Conservation (phyloP, 2,797 vertebrate species). For the Pantherophis alleghaniensis region DNA sequence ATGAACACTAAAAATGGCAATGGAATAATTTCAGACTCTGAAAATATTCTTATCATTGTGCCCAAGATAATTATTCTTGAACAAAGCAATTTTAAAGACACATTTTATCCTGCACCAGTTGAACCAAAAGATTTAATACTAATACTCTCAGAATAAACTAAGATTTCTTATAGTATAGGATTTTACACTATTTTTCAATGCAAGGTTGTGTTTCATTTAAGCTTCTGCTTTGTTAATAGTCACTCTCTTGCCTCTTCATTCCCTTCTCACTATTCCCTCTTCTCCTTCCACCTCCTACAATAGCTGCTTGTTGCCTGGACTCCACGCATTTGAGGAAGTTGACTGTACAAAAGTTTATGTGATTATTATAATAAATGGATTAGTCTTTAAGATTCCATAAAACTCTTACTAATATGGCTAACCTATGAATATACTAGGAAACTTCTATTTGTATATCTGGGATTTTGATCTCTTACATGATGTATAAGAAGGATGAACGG, state of each 20-base stretch:
- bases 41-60: background rate
- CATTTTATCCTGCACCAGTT: background rate
- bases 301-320: background rate
- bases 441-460: background rate
- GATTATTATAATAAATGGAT: background rate
- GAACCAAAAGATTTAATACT: background rate
- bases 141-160: background rate
- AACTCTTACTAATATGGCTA: background rate
- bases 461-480: background rate
- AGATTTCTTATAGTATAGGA: background rate
- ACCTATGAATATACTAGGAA: background rate
- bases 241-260: background rate
- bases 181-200: background rate
- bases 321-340: background rate
- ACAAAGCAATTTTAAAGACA: background rate
- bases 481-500: background rate
- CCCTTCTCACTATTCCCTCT: background rate
- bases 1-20: background rate
- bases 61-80: background rate
- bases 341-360: background rate
- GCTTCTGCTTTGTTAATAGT: background rate
- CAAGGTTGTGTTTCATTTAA: background rate
- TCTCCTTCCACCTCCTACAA: background rate
- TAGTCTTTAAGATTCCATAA: background rate
- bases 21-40: background rate